Conservation (phyloP, 2,797 vertebrate genomes). For the Leptodactylus fallax region DNA sequence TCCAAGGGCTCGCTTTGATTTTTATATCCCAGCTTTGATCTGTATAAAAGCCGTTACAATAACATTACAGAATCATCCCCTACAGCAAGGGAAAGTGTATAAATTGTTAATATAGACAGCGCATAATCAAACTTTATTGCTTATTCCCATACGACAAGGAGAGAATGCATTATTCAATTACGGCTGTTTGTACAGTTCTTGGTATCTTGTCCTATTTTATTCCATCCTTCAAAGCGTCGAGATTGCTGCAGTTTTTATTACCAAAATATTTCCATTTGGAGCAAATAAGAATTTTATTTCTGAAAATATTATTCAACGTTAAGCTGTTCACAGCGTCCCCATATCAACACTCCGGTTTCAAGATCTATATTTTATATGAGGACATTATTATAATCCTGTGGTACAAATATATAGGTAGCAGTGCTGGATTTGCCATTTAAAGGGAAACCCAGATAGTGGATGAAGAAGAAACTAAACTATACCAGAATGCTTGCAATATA, state of each 20-base stretch:
- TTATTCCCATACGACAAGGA: constrained; percentile 5
- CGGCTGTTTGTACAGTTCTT: constrained; percentile 10
- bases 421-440: neutral
- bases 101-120: constrained; percentile 25
- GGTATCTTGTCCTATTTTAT: constrained; percentile 27
- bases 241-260: constrained; percentile 3
- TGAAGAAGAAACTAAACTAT: too few species aligned
- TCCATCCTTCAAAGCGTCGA: neutral
- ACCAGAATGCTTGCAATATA: too few species aligned
- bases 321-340: neutral
- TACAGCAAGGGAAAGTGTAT: constrained; percentile 19
- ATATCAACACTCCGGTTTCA: neutral
- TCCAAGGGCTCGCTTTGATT: neutral
- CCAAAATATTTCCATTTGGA: constrained; percentile 19
- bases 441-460: neutral
- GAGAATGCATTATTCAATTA: constrained; percentile 31
- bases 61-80: constrained; percentile 5
- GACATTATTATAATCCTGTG: neutral
- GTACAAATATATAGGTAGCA: neutral
- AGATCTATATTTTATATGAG: neutral
- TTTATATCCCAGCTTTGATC: neutral
- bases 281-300: constrained; percentile 6
- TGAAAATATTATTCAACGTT: neutral
- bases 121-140: constrained; percentile 28
- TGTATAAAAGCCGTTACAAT: constrained; percentile 17